Evolutionary conservation across 2,797 vertebrate species (phyloP), one percentile per base, ranked within the genome.

Genomic region (Falco rusticolus): DNA sequence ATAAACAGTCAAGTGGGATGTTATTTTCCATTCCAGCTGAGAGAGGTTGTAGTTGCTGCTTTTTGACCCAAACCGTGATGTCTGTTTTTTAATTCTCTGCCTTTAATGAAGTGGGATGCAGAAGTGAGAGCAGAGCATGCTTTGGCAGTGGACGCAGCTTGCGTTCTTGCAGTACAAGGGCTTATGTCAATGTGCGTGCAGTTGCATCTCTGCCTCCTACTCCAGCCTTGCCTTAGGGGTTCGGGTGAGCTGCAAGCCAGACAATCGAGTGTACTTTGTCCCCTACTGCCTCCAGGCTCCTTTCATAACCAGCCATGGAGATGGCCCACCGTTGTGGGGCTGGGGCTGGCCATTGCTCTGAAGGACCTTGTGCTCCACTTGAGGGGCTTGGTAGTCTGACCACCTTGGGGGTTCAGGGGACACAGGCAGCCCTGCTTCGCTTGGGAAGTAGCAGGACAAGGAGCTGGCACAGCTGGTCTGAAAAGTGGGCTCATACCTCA

Each of bases 21-120:
- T 75, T 72, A 16, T 80, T 95, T 96, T 92, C 91, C 84, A 65
- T 94, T 91, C 41, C 29, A 43, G n/a, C 66, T 89, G 82, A 76
- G 71, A 53, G 85, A n/a, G 29, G 57, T 37, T 77, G 89, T 91
- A 89, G 37, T 47, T 79, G 51, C 39, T 83, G 48, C 43, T 91
- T 95, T 87, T 74, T 83, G 84, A 54, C 84, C 84, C 69, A 94
- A 86, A 82, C 37, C 11, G 9, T 56, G 47, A 29, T 6, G 5
- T 29, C n/a, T 94, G 33, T 4, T 47, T 83, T 90, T 83, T 83
- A 64, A 53, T 70, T 90, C 45, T 79, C 84, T 84, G 41, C 25
- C 54, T 89, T 81, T 43, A 65, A 74, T 59, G 51, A 84, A 54
- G 68, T n/a, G 34, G 33, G 29, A 31, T 1, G 7, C 53, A 80